These are phyloP conservation scores for Myiagra hebetior DNA, from an alignment of 2,113 vertebrate species.

Conservation along the genomic window DNA sequence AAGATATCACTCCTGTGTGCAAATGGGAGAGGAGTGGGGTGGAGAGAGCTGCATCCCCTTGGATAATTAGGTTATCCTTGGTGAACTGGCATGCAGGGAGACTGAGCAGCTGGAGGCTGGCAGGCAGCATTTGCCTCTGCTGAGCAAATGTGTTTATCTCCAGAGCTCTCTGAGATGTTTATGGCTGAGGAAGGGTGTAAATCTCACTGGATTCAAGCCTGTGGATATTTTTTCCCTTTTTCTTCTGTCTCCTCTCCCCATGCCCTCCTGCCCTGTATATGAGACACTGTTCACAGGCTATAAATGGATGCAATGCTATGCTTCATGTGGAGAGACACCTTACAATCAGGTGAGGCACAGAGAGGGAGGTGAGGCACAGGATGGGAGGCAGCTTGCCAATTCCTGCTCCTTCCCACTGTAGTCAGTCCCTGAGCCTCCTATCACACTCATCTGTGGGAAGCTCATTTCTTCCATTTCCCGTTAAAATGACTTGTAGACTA, in stretches of 20 bases:
- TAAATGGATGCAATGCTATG: not conserved
- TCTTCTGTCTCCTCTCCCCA: not conserved
- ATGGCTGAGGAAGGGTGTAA: not conserved
- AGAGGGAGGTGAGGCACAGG: not conserved
- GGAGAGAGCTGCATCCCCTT: not conserved
- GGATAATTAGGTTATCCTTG: not conserved
- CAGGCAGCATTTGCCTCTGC: not conserved
- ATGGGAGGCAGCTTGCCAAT: not conserved
- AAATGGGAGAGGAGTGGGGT: not conserved
- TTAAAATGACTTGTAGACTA: conserved; percentile 42
- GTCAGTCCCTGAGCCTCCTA: not conserved
- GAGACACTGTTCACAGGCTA: not conserved
- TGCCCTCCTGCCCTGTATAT: not conserved
- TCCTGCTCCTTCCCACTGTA: not conserved
- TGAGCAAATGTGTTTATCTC: not conserved
- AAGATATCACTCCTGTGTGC: not conserved
- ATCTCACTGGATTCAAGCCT: not conserved
- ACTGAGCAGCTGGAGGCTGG: conserved; percentile 1
- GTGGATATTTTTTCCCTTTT: conserved; percentile 1
- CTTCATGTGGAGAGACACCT: not conserved
- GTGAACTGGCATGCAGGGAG: not conserved
- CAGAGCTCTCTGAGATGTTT: not conserved
- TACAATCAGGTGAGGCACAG: not conserved
- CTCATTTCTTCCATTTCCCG: conserved; percentile 22
- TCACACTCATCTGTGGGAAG: not conserved